Percentiles rank a stretch among this genome's conserved stretches.
Evolutionary conservation across 2,797 vertebrate species (phyloP).

Genomic region (Cyprinodon diabolis): DNA sequence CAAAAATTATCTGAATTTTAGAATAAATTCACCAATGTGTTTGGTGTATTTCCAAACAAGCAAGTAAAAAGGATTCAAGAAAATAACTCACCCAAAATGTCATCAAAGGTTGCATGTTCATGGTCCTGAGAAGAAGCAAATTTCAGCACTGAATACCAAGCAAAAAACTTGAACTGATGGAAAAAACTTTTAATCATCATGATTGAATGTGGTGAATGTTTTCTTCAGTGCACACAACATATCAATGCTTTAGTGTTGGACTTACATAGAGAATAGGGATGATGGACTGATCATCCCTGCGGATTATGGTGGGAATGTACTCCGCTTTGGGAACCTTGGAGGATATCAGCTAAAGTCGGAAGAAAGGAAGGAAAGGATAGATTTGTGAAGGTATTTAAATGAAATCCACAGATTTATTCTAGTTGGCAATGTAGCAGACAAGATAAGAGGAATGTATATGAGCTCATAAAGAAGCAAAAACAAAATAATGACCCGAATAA

Average conservation of each 20-base stretch:
- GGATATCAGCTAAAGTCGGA: constrained; percentile 89
- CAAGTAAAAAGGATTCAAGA: neutral
- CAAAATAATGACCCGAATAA: too few relatives aligned
- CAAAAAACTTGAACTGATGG: neutral
- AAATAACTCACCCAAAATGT: constrained; percentile 90
- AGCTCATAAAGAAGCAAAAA: too few relatives aligned
- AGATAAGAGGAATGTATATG: neutral
- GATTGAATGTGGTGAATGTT: neutral
- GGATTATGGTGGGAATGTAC: constrained; percentile 96
- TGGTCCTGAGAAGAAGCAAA: constrained; percentile 85
- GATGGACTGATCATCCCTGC: constrained; percentile 93
- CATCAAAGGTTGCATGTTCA: constrained; percentile 97
- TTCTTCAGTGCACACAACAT: neutral
- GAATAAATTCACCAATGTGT: neutral
- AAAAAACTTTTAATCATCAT: neutral
- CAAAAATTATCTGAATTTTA: neutral
- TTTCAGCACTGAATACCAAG: constrained; percentile 13
- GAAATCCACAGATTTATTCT: neutral
- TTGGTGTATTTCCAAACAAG: neutral
- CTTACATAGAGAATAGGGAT: constrained; percentile 99
- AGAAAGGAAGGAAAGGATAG: neutral
- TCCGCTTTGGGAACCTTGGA: constrained; percentile 99
- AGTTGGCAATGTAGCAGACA: neutral
- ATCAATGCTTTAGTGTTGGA: constrained; percentile 28
- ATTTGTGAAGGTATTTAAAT: neutral